Evolutionary conservation across 2,888 invertebrate species (phyloP).

Genomic region (Oxystoma pomonae): DNA sequence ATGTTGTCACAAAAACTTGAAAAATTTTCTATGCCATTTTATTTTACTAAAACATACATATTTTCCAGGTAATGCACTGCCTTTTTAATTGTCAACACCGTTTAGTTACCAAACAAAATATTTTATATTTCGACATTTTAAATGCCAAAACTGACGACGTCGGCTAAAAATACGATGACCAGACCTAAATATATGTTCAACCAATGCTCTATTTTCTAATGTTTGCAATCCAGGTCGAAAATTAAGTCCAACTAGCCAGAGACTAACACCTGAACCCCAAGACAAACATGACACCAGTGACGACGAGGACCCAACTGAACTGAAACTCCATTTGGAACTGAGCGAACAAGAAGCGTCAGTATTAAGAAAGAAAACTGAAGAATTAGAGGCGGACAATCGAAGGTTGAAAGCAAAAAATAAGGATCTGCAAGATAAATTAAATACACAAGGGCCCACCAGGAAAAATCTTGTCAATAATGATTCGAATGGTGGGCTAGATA

Average conservation of each 20-base stretch:
- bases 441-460: conserved; percentile 45
- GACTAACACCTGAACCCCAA: conserved; percentile 60
- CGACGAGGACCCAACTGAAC: conserved; percentile 78
- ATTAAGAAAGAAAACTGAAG: conserved; percentile 77
- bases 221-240: conserved; percentile 55
- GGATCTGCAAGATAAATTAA: conserved; percentile 71
- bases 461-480: conserved; percentile 32
- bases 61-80: too few relatives aligned
- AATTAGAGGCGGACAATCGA: conserved; percentile 75
- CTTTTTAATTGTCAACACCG: too few relatives aligned
- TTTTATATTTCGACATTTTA: too few relatives aligned
- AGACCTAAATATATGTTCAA: too few relatives aligned
- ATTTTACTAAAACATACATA: too few relatives aligned
- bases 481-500: conserved; percentile 51
- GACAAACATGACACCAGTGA: conserved; percentile 72
- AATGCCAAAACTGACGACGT: too few relatives aligned
- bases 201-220: neutral
- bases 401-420: conserved; percentile 69
- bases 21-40: too few relatives aligned
- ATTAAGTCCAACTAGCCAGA: conserved; percentile 61
- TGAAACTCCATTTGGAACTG: conserved; percentile 79
- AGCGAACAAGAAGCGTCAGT: conserved; percentile 87
- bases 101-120: too few relatives aligned
- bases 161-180: too few relatives aligned
- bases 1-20: too few relatives aligned